phyloP scores from a whole-genome alignment of 2,888 invertebrate genomes.

The Clistopyga incitator region DNA sequence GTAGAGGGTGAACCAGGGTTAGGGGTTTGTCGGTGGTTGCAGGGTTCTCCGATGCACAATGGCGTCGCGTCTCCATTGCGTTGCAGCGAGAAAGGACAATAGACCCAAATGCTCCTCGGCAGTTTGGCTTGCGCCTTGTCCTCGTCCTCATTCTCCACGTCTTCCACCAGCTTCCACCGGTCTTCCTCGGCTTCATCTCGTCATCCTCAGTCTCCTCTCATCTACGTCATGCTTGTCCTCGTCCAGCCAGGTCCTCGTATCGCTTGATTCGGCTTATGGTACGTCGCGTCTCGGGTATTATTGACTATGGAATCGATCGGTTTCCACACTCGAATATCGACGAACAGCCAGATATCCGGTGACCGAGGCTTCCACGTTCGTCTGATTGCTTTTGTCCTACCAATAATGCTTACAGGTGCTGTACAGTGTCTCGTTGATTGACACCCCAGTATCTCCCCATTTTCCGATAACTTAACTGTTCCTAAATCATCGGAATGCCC shows the following conservation, averaged over 20 bases:
- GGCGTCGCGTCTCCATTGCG: conserved; percentile 67
- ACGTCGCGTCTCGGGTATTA: conserved; percentile 46
- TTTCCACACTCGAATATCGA: not conserved
- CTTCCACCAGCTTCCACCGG: conserved; percentile 49
- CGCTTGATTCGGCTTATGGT: conserved; percentile 15
- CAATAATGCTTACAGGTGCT: conserved; percentile 8
- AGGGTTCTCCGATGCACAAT: conserved; percentile 70
- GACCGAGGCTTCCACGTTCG: conserved; percentile 10
- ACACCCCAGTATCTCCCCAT: not conserved
- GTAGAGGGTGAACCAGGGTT: conserved; percentile 18
- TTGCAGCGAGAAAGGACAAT: conserved; percentile 73
- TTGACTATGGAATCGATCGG: conserved; percentile 55
- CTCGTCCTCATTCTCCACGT: conserved; percentile 55
- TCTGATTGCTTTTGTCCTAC: conserved; percentile 1
- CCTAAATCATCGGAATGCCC: not conserved
- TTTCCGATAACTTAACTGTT: not conserved
- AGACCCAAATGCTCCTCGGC: conserved; percentile 72
- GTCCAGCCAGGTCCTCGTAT: conserved; percentile 50
- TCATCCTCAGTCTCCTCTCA: conserved; percentile 40
- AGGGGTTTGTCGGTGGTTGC: conserved; percentile 28
- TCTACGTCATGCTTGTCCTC: conserved; percentile 56
- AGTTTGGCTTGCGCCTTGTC: conserved; percentile 54
- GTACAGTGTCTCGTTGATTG: conserved; percentile 11
- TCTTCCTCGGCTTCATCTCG: conserved; percentile 34
- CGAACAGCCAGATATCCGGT: conserved; percentile 23